Conservation (phyloP, 1,140 invertebrate species). For the Atta cephalotes region DNA sequence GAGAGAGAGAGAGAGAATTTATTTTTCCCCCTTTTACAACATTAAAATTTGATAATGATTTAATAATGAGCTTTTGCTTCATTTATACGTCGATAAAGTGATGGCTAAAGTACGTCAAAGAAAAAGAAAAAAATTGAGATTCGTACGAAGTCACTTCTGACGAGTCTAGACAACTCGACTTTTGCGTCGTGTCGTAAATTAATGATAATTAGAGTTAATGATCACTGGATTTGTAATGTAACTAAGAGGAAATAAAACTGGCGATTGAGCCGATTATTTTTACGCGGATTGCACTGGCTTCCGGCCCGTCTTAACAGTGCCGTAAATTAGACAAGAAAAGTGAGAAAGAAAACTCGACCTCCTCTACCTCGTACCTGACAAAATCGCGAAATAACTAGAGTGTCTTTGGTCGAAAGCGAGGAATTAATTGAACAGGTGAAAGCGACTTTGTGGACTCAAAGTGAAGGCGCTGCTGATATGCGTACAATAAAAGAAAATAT, state of each 20-base stretch:
- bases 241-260: slow-evolving; percentile 12
- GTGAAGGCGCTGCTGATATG: slow-evolving; percentile 73
- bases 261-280: slow-evolving; percentile 14
- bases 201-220: slow-evolving; percentile 42
- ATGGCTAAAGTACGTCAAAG: neutral
- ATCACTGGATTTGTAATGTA: slow-evolving; percentile 2
- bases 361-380: neutral
- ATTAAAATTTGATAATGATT: neutral
- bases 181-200: slow-evolving; percentile 16
- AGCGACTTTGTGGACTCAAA: slow-evolving; percentile 68
- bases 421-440: slow-evolving; percentile 73
- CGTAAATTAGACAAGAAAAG: slow-evolving; percentile 9
- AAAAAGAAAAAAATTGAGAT: neutral
- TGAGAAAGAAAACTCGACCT: slow-evolving; percentile 4
- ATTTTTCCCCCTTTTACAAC: neutral
- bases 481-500: slow-evolving; percentile 72
- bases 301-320: slow-evolving; percentile 3
- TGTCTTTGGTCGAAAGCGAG: slow-evolving; percentile 69
- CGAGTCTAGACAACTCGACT: neutral
- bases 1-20: too few relatives aligned
- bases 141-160: neutral
- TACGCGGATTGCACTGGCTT: slow-evolving; percentile 31
- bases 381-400: slow-evolving; percentile 61
- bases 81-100: neutral
- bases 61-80: slow-evolving; percentile 7